A percentile compares a stretch with the other conserved stretches of the same genome.
phyloP scores from a whole-genome alignment of 2,113 vertebrate genomes.

The Pluvianellus socialis region DNA sequence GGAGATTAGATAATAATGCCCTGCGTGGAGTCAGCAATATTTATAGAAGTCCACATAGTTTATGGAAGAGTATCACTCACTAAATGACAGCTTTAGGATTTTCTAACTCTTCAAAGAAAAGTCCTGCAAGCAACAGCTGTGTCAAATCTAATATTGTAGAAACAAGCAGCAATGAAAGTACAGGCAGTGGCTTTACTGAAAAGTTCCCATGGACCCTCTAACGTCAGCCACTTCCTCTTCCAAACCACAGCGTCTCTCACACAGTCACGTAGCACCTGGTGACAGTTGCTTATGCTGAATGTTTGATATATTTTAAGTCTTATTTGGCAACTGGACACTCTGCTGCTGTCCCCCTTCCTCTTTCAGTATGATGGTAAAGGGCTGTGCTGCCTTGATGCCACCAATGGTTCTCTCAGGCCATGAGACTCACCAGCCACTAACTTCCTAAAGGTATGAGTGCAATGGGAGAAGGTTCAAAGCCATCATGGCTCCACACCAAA shows the following conservation, averaged over 20 bases:
- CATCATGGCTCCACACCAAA: not conserved
- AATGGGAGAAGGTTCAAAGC: fast-evolving
- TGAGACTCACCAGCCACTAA: not conserved
- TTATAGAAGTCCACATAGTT: conserved; percentile 49
- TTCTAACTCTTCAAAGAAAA: conserved; percentile 23
- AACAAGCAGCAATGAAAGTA: not conserved
- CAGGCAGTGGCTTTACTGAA: not conserved
- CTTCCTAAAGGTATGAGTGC: not conserved
- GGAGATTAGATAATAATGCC: conserved; percentile 34
- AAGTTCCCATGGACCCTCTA: not conserved
- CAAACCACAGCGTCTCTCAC: not conserved
- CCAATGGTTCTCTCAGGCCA: fast-evolving
- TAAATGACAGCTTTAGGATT: not conserved
- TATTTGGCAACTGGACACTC: not conserved
- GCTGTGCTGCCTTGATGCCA: not conserved
- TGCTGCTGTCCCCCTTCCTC: not conserved
- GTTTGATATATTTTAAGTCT: not conserved
- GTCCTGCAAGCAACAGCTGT: not conserved
- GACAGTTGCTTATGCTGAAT: not conserved
- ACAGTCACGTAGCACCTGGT: not conserved
- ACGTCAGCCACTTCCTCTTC: not conserved
- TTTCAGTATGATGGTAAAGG: not conserved
- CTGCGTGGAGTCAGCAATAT: conserved; percentile 19
- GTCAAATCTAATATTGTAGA: not conserved
- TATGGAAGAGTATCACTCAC: not conserved